Evolutionary conservation across 2,113 vertebrate genomes (phyloP).

Genomic region (Apteryx mantelli): DNA sequence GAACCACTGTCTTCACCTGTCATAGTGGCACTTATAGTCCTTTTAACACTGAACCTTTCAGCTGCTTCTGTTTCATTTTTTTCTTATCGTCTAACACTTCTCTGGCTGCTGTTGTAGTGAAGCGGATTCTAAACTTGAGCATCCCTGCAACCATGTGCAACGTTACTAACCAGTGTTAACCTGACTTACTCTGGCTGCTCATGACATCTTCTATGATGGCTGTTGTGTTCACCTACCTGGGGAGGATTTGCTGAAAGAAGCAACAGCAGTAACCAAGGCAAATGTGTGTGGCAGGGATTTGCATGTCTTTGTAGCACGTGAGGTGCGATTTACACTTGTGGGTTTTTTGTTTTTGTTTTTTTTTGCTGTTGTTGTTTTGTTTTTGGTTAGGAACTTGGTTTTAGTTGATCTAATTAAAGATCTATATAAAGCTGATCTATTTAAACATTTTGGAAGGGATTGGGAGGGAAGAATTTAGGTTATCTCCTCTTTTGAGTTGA

Average conservation of each 20-base stretch:
- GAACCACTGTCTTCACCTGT: conserved; percentile 57
- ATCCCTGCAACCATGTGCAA: conserved; percentile 70
- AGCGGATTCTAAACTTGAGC: conserved; percentile 76
- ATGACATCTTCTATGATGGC: conserved; percentile 73
- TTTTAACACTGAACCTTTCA: conserved; percentile 74
- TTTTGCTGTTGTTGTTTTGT: background rate
- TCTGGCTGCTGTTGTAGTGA: conserved; percentile 80
- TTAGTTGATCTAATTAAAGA: background rate
- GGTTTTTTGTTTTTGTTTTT: background rate
- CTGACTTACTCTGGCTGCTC: conserved; percentile 77
- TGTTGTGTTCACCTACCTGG: conserved; percentile 75
- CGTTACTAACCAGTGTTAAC: conserved; percentile 86
- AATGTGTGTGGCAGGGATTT: conserved; percentile 72
- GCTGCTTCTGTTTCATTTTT: conserved; percentile 74
- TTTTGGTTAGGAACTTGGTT: conserved; percentile 22
- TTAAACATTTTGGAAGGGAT: background rate
- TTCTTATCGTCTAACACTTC: conserved; percentile 75
- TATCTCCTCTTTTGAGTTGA: background rate
- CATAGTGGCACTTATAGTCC: conserved; percentile 65
- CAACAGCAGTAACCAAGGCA: conserved; percentile 81
- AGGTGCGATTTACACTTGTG: conserved; percentile 70
- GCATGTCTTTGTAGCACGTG: conserved; percentile 85
- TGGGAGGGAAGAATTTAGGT: conserved; percentile 45
- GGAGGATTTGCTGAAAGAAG: conserved; percentile 77
- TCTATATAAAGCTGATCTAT: background rate